Evolutionary conservation across 2,797 vertebrate species (phyloP), one percentile per base, ranked within the genome.

Genomic region (Thaleichthys pacificus): DNA sequence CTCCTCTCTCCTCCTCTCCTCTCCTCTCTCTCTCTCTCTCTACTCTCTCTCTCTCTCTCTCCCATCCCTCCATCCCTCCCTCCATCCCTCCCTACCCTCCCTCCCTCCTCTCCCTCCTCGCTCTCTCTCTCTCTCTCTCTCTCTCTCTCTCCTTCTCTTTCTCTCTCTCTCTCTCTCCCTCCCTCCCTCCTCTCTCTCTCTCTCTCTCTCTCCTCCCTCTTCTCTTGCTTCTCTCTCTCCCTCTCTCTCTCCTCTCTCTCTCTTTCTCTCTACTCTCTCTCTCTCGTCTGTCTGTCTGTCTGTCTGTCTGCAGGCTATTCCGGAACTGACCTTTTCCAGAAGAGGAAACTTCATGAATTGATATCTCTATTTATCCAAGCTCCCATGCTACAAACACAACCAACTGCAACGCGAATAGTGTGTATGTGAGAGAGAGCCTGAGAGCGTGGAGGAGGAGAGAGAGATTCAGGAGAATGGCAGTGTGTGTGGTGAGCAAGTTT

Each of bases 271-370:
- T n/a, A n/a, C n/a, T n/a, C n/a, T n/a, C n/a, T n/a, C n/a, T n/a
- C n/a, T n/a, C n/a, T n/a, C n/a, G n/a, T n/a, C n/a, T n/a, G n/a
- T n/a, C n/a, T 63, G 69, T 64, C 32, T 17, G 28, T 64, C 14
- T 60, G 17, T 61, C 32, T 65, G 30, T 49, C 38, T 21, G n/a
- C 22, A 24, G n/a, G 75, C 49, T 62, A 68, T 69, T 72, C 61
- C 65, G 65, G 75, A 57, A 19, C 58, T 76, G 65, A 72, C 74
- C 47, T 64, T 60, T 68, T 68, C 54, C 49, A 32, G 49, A 19
- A 54, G 22, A 51, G 19, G 51, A 65, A 68, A 38, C 22, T 28
- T 28, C 57, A 26, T 62, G 26, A 47, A 66, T 71, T 66, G 28
- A 60, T 49, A 30, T 76, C 57, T 66, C n/a, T 17, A 56, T 38